phyloP scores from a whole-genome alignment of 1,140 invertebrate species.

The Drosophila sechellia region DNA sequence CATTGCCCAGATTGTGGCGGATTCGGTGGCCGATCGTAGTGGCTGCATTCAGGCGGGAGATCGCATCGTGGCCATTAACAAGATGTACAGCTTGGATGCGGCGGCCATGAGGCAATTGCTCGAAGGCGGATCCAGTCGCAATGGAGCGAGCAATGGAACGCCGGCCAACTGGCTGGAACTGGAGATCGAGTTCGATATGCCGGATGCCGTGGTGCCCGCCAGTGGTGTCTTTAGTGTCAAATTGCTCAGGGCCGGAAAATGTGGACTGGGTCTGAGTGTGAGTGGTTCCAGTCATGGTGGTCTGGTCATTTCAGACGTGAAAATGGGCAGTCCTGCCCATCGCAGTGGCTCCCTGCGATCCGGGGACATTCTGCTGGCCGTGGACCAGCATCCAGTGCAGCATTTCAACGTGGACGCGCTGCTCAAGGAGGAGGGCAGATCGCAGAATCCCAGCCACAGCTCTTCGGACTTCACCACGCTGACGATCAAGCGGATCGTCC shows the following conservation, averaged over 20 bases:
- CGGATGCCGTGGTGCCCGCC: conserved; percentile 95
- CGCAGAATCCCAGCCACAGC: neutral
- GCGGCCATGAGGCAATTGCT: conserved; percentile 85
- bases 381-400: conserved; percentile 93
- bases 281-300: conserved; percentile 87
- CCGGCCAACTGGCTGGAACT: conserved; percentile 86
- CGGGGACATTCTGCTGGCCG: conserved; percentile 94
- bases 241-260: conserved; percentile 90
- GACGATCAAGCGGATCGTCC: conserved; percentile 78
- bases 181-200: conserved; percentile 95
- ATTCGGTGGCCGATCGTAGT: conserved; percentile 86
- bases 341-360: conserved; percentile 93
- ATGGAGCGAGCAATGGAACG: neutral
- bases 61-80: conserved; percentile 92
- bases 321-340: conserved; percentile 95
- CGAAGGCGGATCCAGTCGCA: conserved; percentile 30
- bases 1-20: conserved; percentile 74
- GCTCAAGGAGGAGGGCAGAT: conserved; percentile 65
- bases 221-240: conserved; percentile 96
- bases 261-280: conserved; percentile 94
- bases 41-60: conserved; percentile 93
- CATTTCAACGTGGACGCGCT: conserved; percentile 85
- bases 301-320: conserved; percentile 93
- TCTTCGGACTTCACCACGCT: conserved; percentile 75
- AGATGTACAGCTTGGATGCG: conserved; percentile 87